Conservation (phyloP, 2,113 vertebrate genomes). For the Cyanoramphus novaezelandiae region DNA sequence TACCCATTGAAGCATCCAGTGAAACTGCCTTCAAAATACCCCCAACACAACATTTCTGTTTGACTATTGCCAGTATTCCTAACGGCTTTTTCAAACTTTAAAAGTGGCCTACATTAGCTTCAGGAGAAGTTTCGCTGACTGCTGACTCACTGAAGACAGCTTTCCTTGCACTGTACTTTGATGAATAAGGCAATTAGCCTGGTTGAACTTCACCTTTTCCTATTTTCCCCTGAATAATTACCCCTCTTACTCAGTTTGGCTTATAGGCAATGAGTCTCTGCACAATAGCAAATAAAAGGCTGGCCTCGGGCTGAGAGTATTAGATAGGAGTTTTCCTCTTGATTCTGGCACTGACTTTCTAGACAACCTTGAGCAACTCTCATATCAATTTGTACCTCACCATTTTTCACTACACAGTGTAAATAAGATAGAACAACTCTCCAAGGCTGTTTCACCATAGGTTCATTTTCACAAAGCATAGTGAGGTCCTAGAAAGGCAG, state of each 20-base stretch:
- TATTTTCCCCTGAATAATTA: background rate
- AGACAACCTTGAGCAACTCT: conserved; percentile 1
- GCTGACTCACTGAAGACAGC: background rate
- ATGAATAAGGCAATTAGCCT: background rate
- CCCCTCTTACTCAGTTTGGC: background rate
- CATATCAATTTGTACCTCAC: background rate
- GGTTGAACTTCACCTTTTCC: background rate
- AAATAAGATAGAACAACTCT: background rate
- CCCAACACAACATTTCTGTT: background rate
- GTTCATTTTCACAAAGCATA: background rate
- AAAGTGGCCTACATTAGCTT: background rate
- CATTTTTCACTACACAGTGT: background rate
- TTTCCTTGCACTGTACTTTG: background rate
- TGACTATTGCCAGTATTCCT: background rate
- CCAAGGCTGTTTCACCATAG: background rate
- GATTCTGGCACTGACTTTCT: conserved; percentile 12
- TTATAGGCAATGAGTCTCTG: background rate
- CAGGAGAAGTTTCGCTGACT: background rate
- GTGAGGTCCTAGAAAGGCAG: background rate
- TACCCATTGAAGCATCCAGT: background rate
- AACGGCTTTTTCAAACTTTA: background rate
- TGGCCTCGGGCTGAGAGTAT: background rate
- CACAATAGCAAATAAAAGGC: background rate
- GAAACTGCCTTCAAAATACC: background rate
- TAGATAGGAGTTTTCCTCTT: background rate